A percentile compares a stretch with the other conserved stretches of the same genome.
phyloP scores from a whole-genome alignment of 1,140 invertebrate genomes.

The Aphaenogaster ashmeadi region DNA sequence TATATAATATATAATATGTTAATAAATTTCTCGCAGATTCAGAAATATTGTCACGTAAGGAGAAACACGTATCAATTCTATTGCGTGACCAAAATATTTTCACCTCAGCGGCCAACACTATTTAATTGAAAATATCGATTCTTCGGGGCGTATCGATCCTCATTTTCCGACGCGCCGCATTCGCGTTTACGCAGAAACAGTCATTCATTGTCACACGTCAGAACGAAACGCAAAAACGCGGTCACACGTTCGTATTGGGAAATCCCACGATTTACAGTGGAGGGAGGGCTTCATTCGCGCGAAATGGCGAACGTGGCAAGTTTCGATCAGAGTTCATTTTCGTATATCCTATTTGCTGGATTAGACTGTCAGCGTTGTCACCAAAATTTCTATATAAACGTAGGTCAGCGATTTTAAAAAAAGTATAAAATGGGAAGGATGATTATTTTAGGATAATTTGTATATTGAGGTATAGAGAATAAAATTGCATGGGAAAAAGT shows the following conservation, averaged over 20 bases:
- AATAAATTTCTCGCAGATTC: neutral
- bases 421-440: neutral
- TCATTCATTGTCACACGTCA: slow-evolving; percentile 54
- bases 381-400: slow-evolving; percentile 9
- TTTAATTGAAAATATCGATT: slow-evolving; percentile 31
- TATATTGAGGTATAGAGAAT: neutral
- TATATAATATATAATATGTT: no score
- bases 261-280: slow-evolving; percentile 46
- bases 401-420: neutral
- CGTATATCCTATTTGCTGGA: slow-evolving; percentile 29
- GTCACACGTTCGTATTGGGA: slow-evolving; percentile 20
- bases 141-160: slow-evolving; percentile 31
- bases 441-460: neutral
- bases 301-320: slow-evolving; percentile 29
- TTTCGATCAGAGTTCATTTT: slow-evolving; percentile 59
- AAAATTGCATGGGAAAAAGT: neutral
- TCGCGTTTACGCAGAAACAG: slow-evolving; percentile 40
- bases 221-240: slow-evolving; percentile 53
- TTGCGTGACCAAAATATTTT: slow-evolving; percentile 18
- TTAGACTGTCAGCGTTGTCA: slow-evolving; percentile 37
- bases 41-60: neutral
- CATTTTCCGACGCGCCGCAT: slow-evolving; percentile 22
- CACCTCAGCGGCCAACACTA: neutral
- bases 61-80: neutral
- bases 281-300: neutral